phyloP scores from a whole-genome alignment of 2,888 invertebrate species.

The Protophormia terraenovae region DNA sequence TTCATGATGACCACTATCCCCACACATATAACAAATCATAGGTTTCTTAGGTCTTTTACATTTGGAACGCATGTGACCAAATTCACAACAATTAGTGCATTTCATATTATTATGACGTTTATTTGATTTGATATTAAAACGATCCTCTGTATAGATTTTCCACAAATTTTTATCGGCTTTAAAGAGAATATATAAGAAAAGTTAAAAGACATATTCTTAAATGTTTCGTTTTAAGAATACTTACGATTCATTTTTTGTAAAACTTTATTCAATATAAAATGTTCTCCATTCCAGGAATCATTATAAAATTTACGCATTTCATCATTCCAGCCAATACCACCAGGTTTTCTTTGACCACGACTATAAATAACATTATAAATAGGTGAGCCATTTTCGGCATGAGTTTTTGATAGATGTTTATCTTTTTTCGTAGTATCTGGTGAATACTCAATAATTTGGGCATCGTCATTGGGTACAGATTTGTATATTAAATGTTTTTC shows the following conservation, averaged over 20 bases:
- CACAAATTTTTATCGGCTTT: constrained; percentile 73
- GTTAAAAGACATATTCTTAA: too few relatives aligned
- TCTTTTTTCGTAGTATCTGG: not conserved
- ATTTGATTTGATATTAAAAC: constrained; percentile 71
- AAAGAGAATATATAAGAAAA: not conserved
- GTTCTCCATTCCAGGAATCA: constrained; percentile 85
- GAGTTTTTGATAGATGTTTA: not conserved
- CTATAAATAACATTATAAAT: constrained; percentile 67
- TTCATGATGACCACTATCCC: constrained; percentile 85
- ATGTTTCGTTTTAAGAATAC: too few relatives aligned
- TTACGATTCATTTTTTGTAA: constrained; percentile 86
- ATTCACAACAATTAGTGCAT: constrained; percentile 85
- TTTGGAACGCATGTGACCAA: constrained; percentile 84
- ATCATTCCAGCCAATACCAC: constrained; percentile 78
- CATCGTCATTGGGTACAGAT: constrained; percentile 29
- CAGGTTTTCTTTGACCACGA: constrained; percentile 56
- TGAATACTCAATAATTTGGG: constrained; percentile 32
- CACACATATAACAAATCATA: constrained; percentile 86
- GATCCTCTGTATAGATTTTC: constrained; percentile 76
- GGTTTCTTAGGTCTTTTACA: constrained; percentile 84
- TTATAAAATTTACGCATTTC: constrained; percentile 86
- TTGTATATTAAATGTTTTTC: constrained; percentile 26
- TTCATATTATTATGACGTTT: constrained; percentile 78
- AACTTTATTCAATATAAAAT: constrained; percentile 84
- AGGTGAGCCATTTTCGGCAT: constrained; percentile 38